Base-by-base conservation (phyloP, 2,888 invertebrate species). In the Lapara coniferarum region DNA sequence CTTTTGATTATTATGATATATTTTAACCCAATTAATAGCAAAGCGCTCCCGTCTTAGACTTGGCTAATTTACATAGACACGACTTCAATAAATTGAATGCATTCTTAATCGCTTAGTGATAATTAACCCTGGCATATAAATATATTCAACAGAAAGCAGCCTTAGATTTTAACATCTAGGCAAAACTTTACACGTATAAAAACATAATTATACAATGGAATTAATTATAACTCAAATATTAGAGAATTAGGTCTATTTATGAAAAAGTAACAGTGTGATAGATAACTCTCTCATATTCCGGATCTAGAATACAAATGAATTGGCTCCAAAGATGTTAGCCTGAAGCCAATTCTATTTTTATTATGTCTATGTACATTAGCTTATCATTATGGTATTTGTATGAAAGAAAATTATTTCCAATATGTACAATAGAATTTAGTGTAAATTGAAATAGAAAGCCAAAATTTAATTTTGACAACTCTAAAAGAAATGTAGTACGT, bases 381-480 rank as follows among this genome's bases (percentile, higher is more conserved):
- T 46, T 46, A 46, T 25, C n/a, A 59, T 63, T 0, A 46, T 63
- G 49, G 16, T 59, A 49, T 49, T 49, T 59, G 13, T 49, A 63
- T 63, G 63, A 63, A 19, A 49, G 16, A 63, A 63, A 19, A 63
- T 63, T 46, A 63, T 49, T 63, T 63, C 8, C 63, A 63, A 63
- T 63, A 63, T 63, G 19, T 63, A 63, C 63, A 63, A 63, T 63
- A 63, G 63, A 49, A 46, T 49, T 63, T 19, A 19, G 19, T 12
- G 25, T 63, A 19, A 63, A 46, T 46, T 16, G 10, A 13, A 59
- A 58, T 30, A 58, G 16, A 63, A 63, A 63, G 59, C 46, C 59
- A 16, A 63, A 63, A 63, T 19, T 46, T 19, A 46, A 19, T 25
- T 63, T 49, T 19, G 46, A 46, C 63, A 13, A 63, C 3, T 49